Evolutionary conservation across 2,113 vertebrate genomes (phyloP), one percentile per base, ranked within the genome.

Genomic region (Leuciscus idus): DNA sequence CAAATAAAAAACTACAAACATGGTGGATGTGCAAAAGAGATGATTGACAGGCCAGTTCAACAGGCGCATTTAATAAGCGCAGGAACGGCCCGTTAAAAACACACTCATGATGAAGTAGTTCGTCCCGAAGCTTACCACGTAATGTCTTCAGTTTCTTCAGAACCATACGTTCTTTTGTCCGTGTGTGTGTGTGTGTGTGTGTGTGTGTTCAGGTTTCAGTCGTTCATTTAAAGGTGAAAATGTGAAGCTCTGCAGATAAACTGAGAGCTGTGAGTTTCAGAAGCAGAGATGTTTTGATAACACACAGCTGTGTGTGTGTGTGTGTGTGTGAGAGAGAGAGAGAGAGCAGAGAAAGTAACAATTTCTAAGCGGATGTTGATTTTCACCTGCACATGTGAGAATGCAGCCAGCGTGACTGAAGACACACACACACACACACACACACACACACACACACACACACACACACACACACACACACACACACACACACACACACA

Each of bases 221-320:
- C 13, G 4, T 85, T 66, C 48, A 80, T 59, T 26, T 81, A 48
- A 19, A 11, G 87, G 81, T 90, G 89, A 92, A 91, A 92, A 90
- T 57, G 84, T 89, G 57, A 33, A 68, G 84, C 77, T 59, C n/a
- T 79, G 23, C 85, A 89, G 81, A 43, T 48, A 50, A 87, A 74
- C 13, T 81, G 82, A 64, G 77, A 85, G 62, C 36, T 50, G 59
- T 89, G 61, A 72, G 74, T 74, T 88, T 84, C 81, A 88, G 50
- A 76, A 26, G 33, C 30, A 28, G 52, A 57, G 64, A 39, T 75
- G 83, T 30, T 68, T 48, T 59, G 36, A 39, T 59, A 17, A 28
- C 21, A 57, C 46, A 50, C 39, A 66, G 26, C 15, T 36, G 74
- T 61, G 50, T 55, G 50, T 17, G 52, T 61, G 59, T 62, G 84